phyloP scores from a whole-genome alignment of 2,888 invertebrate genomes.

The Polia nebulosa region DNA sequence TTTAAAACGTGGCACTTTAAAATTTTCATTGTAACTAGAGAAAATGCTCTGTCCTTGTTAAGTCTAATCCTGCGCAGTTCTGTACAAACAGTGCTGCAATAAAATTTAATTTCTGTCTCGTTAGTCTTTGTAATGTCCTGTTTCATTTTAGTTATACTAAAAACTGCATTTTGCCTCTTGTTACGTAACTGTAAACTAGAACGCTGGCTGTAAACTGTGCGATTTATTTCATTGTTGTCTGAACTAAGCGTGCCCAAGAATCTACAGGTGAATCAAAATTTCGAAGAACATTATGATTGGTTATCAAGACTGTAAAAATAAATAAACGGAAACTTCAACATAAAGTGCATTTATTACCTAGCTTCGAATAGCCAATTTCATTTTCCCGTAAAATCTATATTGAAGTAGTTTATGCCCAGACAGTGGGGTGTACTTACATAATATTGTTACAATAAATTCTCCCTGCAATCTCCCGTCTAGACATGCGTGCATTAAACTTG shows the following conservation, averaged over 20 bases:
- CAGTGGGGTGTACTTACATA: constrained; percentile 45
- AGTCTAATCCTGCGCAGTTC: constrained; percentile 37
- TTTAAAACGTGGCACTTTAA: constrained; percentile 55
- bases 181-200: constrained; percentile 44
- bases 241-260: constrained; percentile 48
- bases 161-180: constrained; percentile 41
- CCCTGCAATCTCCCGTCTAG: constrained; percentile 72
- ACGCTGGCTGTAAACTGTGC: constrained; percentile 41
- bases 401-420: constrained; percentile 44
- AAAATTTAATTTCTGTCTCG: constrained; percentile 38
- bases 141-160: constrained; percentile 32
- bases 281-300: constrained; percentile 41
- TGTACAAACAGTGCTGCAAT: constrained; percentile 26
- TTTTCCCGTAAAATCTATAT: constrained; percentile 42
- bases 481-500: constrained; percentile 75
- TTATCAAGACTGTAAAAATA: constrained; percentile 20
- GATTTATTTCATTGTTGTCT: constrained; percentile 63
- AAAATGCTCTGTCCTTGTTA: constrained; percentile 35
- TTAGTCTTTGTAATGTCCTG: constrained; percentile 33
- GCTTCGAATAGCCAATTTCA: constrained; percentile 41
- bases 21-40: constrained; percentile 47
- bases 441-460: constrained; percentile 63
- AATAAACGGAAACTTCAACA: constrained; percentile 21
- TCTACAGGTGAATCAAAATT: constrained; percentile 53
- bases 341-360: constrained; percentile 24